These are phyloP conservation scores for Bombus ignitus DNA, from an alignment of 1,140 invertebrate species.

Conservation along the genomic window DNA sequence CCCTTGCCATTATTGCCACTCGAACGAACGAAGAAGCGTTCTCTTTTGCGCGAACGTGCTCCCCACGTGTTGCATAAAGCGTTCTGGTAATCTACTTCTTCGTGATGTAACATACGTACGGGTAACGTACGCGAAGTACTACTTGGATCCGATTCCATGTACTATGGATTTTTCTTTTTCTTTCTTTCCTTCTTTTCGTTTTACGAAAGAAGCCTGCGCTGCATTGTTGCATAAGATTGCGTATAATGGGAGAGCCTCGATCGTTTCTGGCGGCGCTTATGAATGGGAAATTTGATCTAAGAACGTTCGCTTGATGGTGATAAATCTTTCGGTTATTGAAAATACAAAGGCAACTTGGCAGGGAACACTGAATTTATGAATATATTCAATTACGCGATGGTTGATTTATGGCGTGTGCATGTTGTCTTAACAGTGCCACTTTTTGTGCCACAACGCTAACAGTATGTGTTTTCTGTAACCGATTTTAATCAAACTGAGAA, in stretches of 20 bases:
- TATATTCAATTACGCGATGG: conserved; percentile 19
- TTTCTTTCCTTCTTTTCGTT: neutral
- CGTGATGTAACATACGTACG: conserved; percentile 25
- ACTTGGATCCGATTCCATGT: conserved; percentile 24
- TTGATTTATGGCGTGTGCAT: conserved; percentile 10
- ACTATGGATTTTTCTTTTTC: neutral
- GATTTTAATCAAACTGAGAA: neutral
- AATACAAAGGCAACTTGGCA: neutral
- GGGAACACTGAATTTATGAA: neutral
- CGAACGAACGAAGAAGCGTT: conserved; percentile 12
- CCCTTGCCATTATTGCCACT: conserved; percentile 20
- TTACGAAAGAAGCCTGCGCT: neutral
- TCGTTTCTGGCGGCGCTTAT: neutral
- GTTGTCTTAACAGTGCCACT: neutral
- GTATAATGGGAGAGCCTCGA: conserved; percentile 9
- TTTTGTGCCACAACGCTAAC: neutral
- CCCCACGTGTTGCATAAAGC: conserved; percentile 34
- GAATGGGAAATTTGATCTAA: conserved; percentile 33
- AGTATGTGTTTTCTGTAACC: conserved; percentile 1
- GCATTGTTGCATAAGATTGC: conserved; percentile 27
- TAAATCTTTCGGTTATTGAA: conserved; percentile 20
- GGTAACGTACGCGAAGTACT: neutral
- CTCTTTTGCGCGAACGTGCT: conserved; percentile 19
- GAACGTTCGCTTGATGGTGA: conserved; percentile 2
- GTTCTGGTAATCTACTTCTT: conserved; percentile 42